Evolutionary conservation across 2,888 invertebrate genomes (phyloP), one percentile per base, ranked within the genome.

Genomic region (Sturmia bella): DNA sequence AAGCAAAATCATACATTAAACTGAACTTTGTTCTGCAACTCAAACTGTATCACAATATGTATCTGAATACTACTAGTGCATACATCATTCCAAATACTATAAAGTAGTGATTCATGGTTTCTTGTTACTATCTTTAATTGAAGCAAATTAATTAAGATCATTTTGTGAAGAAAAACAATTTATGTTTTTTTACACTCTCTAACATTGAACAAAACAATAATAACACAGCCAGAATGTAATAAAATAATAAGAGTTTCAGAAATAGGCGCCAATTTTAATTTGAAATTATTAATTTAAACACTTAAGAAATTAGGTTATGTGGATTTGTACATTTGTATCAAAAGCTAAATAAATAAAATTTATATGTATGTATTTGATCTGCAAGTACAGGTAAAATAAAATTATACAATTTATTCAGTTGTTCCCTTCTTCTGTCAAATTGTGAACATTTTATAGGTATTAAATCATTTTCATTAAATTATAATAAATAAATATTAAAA

Each of bases 251-350:
- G 70, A 57, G 41, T 78, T 54, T 70, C 75, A 70, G 78, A 78
- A 78, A 75, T 82, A 82, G 82, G 82, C 82, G 82, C 82, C 82
- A 82, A 74, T 78, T 70, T 82, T 82, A 78, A 82, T 78, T 82
- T 82, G 78, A 82, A 82, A 82, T 82, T 82, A 82, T 82, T 82
- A 78, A 82, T 82, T 82, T 78, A 82, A 78, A 61, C 78, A 82
- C 82, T 82, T 82, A 78, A 78, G 74, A 70, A 82, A 78, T 70
- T 70, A 75, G 82, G 74, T 82, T 78, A 66, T 70, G 73, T 52
- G 37, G 17, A 64, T 59, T 73, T 54, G 56, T 43, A 21, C 63
- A 54, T 39, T 37, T 9, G 43, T 54, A 41, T 66, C 2, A 21
- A 59, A 69, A 41, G 19, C 39, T 56, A 68, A 63, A 59, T 39